A percentile compares a stretch with the other conserved stretches of the same genome.
phyloP scores from a whole-genome alignment of 2,113 vertebrate species.

The Pluvialis apricaria region DNA sequence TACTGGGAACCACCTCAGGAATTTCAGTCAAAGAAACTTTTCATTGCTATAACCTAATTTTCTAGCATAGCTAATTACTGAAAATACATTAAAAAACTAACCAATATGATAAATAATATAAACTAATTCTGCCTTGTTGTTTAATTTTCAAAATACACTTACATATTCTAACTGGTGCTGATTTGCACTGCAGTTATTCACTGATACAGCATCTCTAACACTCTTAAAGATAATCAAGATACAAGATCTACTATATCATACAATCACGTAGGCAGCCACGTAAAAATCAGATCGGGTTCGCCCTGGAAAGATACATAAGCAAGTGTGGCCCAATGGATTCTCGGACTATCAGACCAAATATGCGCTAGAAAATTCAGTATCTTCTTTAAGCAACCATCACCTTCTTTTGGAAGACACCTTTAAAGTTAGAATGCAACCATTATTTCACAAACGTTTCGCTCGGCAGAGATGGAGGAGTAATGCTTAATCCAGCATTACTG shows the following conservation, averaged over 20 bases:
- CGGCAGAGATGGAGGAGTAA: neutral
- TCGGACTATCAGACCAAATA: neutral
- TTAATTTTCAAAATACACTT: neutral
- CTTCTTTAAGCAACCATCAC: neutral
- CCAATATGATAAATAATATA: neutral
- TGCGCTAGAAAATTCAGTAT: fast-evolving
- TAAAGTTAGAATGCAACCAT: neutral
- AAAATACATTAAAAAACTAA: neutral
- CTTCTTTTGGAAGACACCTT: neutral
- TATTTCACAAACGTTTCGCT: neutral
- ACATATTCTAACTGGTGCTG: neutral
- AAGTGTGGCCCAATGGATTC: neutral
- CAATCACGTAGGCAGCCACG: neutral
- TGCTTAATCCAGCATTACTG: neutral
- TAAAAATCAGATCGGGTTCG: neutral
- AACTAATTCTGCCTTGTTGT: neutral
- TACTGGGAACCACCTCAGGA: neutral
- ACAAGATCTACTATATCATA: neutral
- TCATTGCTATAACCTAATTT: slow-evolving; percentile 27
- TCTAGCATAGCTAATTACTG: neutral
- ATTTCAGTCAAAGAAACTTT: slow-evolving; percentile 22
- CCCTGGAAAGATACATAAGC: neutral
- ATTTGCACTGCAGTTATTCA: neutral
- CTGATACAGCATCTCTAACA: neutral
- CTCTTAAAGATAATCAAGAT: neutral